Percentiles rank a stretch among this genome's conserved stretches.
These are phyloP conservation scores for Leptinotarsa juncta DNA, from an alignment of 2,888 invertebrate species.

Conservation along the genomic window DNA sequence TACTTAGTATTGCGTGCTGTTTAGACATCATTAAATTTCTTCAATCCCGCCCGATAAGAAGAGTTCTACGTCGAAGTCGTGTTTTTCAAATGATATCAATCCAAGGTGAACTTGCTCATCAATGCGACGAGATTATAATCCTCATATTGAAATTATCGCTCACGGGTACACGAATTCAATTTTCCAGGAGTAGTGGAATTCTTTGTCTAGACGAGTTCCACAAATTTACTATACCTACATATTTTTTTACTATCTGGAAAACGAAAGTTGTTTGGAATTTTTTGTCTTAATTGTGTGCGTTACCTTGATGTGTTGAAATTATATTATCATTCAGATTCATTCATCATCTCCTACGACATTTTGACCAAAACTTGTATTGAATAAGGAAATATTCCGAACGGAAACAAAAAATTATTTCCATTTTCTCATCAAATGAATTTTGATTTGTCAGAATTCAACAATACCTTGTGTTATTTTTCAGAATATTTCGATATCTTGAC, in stretches of 20 bases:
- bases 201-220: constrained; percentile 4
- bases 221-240: not conserved
- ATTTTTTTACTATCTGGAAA: not conserved
- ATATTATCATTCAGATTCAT: not conserved
- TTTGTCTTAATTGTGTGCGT: not conserved
- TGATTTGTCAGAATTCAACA: too few relatives aligned
- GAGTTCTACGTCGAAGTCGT: not conserved
- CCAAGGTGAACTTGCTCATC: constrained; percentile 31
- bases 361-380: too few relatives aligned
- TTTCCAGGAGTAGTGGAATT: not conserved
- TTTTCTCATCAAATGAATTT: too few relatives aligned
- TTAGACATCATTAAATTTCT: too few relatives aligned
- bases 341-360: too few relatives aligned
- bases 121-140: constrained; percentile 12
- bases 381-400: too few relatives aligned
- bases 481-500: too few relatives aligned
- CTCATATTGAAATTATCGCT: not conserved
- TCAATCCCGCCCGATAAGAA: not conserved
- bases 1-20: too few relatives aligned
- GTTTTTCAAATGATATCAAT: constrained; percentile 19
- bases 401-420: too few relatives aligned
- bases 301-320: not conserved
- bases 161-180: not conserved
- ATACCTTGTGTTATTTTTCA: too few relatives aligned
- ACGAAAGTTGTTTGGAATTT: not conserved